These are phyloP conservation scores for Hemaris fuciformis DNA, from an alignment of 2,888 invertebrate species.

Conservation along the genomic window DNA sequence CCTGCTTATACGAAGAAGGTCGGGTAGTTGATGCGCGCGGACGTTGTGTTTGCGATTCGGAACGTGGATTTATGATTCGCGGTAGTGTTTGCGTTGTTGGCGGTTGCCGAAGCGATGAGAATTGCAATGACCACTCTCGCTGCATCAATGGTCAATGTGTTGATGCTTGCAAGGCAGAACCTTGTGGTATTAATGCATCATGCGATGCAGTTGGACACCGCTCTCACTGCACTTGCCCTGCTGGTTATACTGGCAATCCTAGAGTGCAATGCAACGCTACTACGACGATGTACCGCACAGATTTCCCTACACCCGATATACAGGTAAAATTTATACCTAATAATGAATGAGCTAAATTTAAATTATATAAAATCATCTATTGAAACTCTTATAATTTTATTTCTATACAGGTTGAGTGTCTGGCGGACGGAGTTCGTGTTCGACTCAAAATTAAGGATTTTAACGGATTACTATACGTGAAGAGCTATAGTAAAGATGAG, in stretches of 20 bases:
- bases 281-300: slow-evolving; percentile 83
- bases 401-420: slow-evolving; percentile 86
- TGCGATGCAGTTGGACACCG: slow-evolving; percentile 90
- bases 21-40: slow-evolving; percentile 88
- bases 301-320: slow-evolving; percentile 93
- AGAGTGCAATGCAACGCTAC: slow-evolving; percentile 85
- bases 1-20: slow-evolving; percentile 87
- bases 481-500: slow-evolving; percentile 96
- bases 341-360: neutral
- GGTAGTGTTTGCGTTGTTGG: slow-evolving; percentile 90
- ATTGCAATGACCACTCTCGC: slow-evolving; percentile 89
- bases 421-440: slow-evolving; percentile 95
- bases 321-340: slow-evolving; percentile 52
- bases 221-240: slow-evolving; percentile 88
- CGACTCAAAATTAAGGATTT: slow-evolving; percentile 90
- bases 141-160: slow-evolving; percentile 90
- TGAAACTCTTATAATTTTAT: neutral
- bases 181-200: slow-evolving; percentile 88
- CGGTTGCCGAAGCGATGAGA: slow-evolving; percentile 85
- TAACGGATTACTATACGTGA: slow-evolving; percentile 95
- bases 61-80: slow-evolving; percentile 89
- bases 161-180: slow-evolving; percentile 88
- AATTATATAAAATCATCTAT: neutral
- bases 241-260: slow-evolving; percentile 89
- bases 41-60: slow-evolving; percentile 90